A percentile compares a stretch with the other conserved stretches of the same genome.
Evolutionary conservation across 2,113 vertebrate genomes (phyloP).

Genomic region (Cariama cristata): DNA sequence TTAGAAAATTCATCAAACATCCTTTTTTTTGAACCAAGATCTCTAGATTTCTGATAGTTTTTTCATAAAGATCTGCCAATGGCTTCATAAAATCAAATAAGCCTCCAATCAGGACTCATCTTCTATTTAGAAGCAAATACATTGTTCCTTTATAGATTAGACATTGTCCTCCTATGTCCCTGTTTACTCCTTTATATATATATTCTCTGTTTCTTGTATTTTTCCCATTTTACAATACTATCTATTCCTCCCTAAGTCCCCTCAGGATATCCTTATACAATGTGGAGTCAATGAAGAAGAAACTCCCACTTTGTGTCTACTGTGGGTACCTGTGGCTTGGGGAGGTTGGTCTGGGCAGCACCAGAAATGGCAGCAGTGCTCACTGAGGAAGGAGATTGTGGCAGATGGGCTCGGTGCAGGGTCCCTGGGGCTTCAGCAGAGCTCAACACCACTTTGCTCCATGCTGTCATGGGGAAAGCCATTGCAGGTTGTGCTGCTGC

Average conservation of each 20-base stretch:
- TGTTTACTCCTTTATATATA: neutral
- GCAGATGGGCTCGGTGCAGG: neutral
- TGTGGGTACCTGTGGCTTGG: neutral
- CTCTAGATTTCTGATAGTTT: neutral
- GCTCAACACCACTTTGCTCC: neutral
- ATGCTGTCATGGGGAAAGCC: neutral
- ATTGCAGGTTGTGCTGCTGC: neutral
- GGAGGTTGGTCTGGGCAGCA: neutral
- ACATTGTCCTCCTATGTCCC: neutral
- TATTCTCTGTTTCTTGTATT: neutral
- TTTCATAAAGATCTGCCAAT: neutral
- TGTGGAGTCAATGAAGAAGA: neutral
- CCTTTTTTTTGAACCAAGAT: neutral
- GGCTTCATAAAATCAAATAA: neutral
- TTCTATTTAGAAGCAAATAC: neutral
- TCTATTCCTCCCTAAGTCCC: neutral
- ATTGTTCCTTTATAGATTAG: neutral
- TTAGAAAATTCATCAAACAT: neutral
- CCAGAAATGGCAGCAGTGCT: neutral
- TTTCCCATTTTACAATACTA: neutral
- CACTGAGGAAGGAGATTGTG: rapidly evolving
- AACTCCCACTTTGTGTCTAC: neutral
- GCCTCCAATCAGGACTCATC: neutral
- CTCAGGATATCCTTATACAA: neutral
- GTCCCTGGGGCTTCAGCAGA: neutral